Percentiles rank a stretch among this genome's conserved stretches.
Evolutionary conservation across 2,888 invertebrate species (phyloP).

Genomic region (Amphipyra berbera): DNA sequence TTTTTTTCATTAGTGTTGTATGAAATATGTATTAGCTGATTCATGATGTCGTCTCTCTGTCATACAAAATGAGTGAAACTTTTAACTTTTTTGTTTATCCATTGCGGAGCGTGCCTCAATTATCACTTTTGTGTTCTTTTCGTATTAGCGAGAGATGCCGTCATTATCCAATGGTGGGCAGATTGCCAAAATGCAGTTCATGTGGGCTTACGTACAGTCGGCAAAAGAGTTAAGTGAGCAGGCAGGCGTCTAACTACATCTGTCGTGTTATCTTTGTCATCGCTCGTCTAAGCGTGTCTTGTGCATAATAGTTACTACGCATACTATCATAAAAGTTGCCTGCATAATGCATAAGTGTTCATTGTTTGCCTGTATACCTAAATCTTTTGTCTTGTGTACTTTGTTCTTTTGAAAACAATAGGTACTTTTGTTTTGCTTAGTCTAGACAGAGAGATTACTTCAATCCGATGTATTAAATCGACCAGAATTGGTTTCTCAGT

Average conservation of each 20-base stretch:
- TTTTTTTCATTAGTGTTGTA: constrained; percentile 1
- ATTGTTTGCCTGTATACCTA: too few species aligned
- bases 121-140: constrained; percentile 67
- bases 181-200: constrained; percentile 69
- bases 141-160: constrained; percentile 70
- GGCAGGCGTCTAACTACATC: too few species aligned
- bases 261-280: too few species aligned
- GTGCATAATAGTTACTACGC: too few species aligned
- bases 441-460: constrained; percentile 20
- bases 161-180: constrained; percentile 71
- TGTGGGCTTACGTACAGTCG: constrained; percentile 37
- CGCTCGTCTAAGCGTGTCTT: too few species aligned
- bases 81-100: constrained; percentile 44
- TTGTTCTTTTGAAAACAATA: constrained; percentile 14
- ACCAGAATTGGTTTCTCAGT: too few species aligned
- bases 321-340: too few species aligned
- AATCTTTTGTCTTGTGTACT: too few species aligned
- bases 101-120: constrained; percentile 65
- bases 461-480: constrained; percentile 5
- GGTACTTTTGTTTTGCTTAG: constrained; percentile 21
- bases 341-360: too few species aligned
- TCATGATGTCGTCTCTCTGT: constrained; percentile 32
- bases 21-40: constrained; percentile 31
- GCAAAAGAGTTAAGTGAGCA: too few species aligned
- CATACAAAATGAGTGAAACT: constrained; percentile 41